Conservation (phyloP, 1,140 invertebrate genomes). For the Ceratina calcarata region DNA sequence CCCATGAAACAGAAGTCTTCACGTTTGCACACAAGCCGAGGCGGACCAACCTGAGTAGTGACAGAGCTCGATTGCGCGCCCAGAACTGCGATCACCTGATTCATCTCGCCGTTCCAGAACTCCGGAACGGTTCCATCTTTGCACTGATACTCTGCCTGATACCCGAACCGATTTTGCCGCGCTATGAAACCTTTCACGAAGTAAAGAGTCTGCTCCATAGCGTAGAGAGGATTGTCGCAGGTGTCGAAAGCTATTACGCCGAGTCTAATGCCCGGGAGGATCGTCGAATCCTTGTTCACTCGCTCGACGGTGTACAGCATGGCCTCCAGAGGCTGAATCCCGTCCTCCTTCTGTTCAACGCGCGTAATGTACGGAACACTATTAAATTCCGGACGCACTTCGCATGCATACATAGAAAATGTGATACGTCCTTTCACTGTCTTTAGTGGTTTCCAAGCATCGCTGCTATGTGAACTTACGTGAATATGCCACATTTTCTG, state of each 20-base stretch:
- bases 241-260: constrained; percentile 81
- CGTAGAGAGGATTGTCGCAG: constrained; percentile 80
- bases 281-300: constrained; percentile 78
- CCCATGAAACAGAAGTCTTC: neutral
- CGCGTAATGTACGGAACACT: too few relatives aligned
- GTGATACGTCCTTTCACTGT: too few relatives aligned
- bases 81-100: constrained; percentile 81
- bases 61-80: constrained; percentile 82
- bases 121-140: constrained; percentile 76
- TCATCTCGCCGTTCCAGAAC: constrained; percentile 76
- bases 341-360: constrained; percentile 72
- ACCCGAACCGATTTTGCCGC: constrained; percentile 77
- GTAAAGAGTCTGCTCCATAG: constrained; percentile 80
- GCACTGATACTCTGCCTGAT: constrained; percentile 78
- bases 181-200: constrained; percentile 83
- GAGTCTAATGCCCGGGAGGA: constrained; percentile 80
- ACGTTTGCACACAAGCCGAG: too few relatives aligned
- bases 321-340: constrained; percentile 82
- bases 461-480: too few relatives aligned
- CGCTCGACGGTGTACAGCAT: constrained; percentile 81
- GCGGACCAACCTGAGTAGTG: constrained; percentile 79
- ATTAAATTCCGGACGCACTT: too few relatives aligned
- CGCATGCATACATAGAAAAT: too few relatives aligned
- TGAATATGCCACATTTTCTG: too few relatives aligned
- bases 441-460: too few relatives aligned